Evolutionary conservation across 2,888 invertebrate species (phyloP), one percentile per base, ranked within the genome.

Genomic region (Chymomyza procnemis): DNA sequence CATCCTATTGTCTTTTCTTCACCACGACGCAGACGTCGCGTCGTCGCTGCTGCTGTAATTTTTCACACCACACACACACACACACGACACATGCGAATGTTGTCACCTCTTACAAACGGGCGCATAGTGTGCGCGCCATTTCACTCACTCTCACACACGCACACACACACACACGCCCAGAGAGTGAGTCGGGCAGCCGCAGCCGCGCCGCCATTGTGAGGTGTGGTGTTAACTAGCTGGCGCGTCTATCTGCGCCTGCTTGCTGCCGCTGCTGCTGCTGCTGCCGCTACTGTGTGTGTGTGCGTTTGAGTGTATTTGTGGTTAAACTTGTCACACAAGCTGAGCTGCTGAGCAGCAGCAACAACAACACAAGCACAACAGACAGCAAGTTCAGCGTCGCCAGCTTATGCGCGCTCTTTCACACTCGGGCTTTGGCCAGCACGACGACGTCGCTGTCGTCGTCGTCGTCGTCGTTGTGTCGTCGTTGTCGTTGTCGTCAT

Each of bases 261-360:
- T 74, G 64, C 3, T 59, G 50, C 50, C 52, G 22, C 64, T 21
- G 61, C 22, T 65, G 22, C 60, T 5, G 67, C 57, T 68, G 58
- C 64, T 75, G 71, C 21, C 30, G 52, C 30, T 54, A 54, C 54
- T 61, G 60, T 41, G 48, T 50, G 57, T 61, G 66, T 54, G 8
- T 64, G 66, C 64, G 62, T 74, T 68, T 57, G 71, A 72, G 69
- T 78, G 78, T 71, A 73, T 76, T 77, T 88, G 87, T 88, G 87
- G 88, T 88, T 88, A 87, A 88, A 87, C 84, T 88, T 87, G 88
- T 87, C 88, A 85, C 87, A 85, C 83, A 84, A 86, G 83, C 84
- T 79, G 78, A 68, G 73, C 77, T 66, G 26, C 60, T 46, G 58
- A 64, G 22, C 67, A 62, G 12, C 61, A 30, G 41, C 34, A 34